These are phyloP conservation scores for Electrona antarctica DNA, from an alignment of 2,113 vertebrate species.

Conservation along the genomic window DNA sequence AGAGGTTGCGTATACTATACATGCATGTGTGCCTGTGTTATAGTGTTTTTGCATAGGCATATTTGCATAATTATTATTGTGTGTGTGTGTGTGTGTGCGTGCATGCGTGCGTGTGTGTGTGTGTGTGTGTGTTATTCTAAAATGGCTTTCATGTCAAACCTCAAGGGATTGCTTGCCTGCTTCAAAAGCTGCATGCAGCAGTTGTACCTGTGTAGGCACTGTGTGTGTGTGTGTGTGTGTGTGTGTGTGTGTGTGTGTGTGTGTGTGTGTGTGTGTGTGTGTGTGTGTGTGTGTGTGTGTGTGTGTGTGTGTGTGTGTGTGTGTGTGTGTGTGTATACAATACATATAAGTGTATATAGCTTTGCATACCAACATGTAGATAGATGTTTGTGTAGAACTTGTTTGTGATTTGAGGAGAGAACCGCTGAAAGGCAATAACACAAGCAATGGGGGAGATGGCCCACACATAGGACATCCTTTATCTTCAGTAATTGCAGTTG, in stretches of 20 bases:
- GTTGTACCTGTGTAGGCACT: not conserved
- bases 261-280: slow-evolving; percentile 29
- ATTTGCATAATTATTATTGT: not conserved
- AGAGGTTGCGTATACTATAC: no score
- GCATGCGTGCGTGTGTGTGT: not conserved
- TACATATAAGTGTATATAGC: slow-evolving; percentile 30
- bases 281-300: slow-evolving; percentile 29
- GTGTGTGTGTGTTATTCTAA: slow-evolving; percentile 5
- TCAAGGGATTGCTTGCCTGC: slow-evolving; percentile 23
- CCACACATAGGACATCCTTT: no score
- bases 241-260: slow-evolving; percentile 24
- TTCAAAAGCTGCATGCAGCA: not conserved
- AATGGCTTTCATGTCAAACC: slow-evolving; percentile 42
- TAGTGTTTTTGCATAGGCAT: no score
- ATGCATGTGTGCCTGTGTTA: no score
- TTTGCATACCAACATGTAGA: not conserved
- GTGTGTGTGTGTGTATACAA: slow-evolving; percentile 16
- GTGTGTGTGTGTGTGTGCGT: not conserved
- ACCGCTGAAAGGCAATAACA: no score
- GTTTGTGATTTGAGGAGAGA: no score
- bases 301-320: slow-evolving; percentile 37
- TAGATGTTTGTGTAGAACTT: no score
- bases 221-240: not conserved
- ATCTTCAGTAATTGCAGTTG: no score
- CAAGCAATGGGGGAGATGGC: no score